These are phyloP conservation scores for Temnopleurus reevesii DNA, from an alignment of 53 echinoderm and acorn worm species.

Conservation along the genomic window DNA sequence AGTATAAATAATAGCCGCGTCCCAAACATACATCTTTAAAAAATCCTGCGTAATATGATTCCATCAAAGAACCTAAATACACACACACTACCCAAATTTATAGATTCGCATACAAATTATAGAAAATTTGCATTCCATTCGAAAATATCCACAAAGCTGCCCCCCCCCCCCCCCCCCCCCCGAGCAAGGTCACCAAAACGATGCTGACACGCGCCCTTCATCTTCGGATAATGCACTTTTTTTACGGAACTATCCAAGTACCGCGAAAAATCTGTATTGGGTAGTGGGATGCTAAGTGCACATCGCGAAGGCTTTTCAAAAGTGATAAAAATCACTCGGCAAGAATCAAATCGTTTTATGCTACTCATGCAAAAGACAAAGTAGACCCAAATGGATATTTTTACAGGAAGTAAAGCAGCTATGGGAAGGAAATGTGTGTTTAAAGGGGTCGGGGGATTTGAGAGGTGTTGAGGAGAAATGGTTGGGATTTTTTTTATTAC, in stretches of 20 bases:
- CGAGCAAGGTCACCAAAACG: background rate
- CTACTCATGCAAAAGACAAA: slow-evolving; percentile 39
- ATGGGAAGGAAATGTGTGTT: background rate
- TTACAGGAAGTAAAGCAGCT: background rate
- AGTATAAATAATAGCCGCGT: too few species aligned
- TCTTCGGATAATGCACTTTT: background rate
- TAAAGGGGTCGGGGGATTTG: background rate
- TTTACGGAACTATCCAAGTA: too few species aligned
- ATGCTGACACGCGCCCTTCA: background rate
- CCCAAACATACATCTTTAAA: too few species aligned
- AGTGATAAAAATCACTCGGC: slow-evolving; percentile 20
- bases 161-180: too few species aligned
- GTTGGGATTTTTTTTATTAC: too few species aligned
- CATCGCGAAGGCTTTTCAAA: slow-evolving; percentile 12
- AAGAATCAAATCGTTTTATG: slow-evolving; percentile 22
- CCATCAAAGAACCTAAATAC: too few species aligned
- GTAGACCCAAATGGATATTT: slow-evolving; percentile 30
- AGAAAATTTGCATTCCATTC: too few species aligned
- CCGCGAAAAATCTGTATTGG: background rate
- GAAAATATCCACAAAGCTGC: too few species aligned
- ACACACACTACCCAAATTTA: too few species aligned
- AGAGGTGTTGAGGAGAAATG: background rate
- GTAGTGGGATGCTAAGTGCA: background rate
- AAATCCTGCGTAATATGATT: too few species aligned
- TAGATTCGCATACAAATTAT: too few species aligned